Conservation (phyloP, 2,888 invertebrate species). For the Rhimphoctona megacephalus region DNA sequence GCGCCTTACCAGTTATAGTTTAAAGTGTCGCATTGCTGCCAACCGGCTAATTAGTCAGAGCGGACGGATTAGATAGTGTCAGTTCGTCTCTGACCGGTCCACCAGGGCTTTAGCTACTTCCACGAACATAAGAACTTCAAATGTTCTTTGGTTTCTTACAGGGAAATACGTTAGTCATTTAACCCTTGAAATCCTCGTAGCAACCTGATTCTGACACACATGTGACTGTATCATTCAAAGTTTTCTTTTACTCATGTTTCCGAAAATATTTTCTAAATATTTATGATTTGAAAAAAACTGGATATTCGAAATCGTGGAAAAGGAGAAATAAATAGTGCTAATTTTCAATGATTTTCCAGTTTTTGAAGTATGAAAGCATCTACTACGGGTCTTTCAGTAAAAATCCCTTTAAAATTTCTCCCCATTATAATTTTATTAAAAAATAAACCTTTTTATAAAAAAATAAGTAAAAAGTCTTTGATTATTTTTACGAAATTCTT, state of each 20-base stretch:
- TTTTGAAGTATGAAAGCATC: too few relatives aligned
- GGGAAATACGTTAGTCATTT: neutral
- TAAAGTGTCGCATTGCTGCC: slow-evolving; percentile 50
- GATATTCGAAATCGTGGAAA: too few relatives aligned
- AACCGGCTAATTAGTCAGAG: slow-evolving; percentile 64
- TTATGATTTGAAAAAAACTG: too few relatives aligned
- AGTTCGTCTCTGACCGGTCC: slow-evolving; percentile 22
- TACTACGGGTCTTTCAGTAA: too few relatives aligned
- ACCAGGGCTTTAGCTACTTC: neutral
- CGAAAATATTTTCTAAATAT: neutral
- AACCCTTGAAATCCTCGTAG: neutral
- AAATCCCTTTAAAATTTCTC: too few relatives aligned
- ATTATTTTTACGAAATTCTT: neutral
- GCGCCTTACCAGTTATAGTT: slow-evolving; percentile 41
- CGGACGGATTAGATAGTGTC: slow-evolving; percentile 46
- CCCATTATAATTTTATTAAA: too few relatives aligned
- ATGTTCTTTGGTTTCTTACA: neutral
- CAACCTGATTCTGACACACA: neutral
- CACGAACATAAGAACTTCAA: neutral
- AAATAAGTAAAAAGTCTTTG: too few relatives aligned
- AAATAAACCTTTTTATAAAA: too few relatives aligned
- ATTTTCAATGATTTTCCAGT: too few relatives aligned
- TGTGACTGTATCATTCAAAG: neutral
- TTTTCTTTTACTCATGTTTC: neutral
- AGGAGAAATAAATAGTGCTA: too few relatives aligned